Evolutionary conservation across 2,797 vertebrate species (phyloP).

Genomic region (Sebastiscus albofasciatus): DNA sequence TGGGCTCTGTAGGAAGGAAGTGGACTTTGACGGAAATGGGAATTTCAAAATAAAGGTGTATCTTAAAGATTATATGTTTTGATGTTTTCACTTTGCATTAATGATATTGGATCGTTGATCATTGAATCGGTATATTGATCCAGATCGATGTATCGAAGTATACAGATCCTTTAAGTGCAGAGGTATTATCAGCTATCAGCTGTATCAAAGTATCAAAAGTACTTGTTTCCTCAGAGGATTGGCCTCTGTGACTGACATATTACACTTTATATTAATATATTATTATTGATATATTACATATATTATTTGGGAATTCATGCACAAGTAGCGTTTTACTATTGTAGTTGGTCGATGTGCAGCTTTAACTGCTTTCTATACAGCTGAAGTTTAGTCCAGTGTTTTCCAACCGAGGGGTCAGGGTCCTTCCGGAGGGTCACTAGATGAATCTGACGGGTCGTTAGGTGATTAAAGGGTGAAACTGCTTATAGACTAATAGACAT

Average conservation of each 20-base stretch:
- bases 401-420: background rate
- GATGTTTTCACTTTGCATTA: no score
- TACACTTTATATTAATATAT: background rate
- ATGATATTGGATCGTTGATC: no score
- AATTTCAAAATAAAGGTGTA: rapidly evolving
- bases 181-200: background rate
- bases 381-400: background rate
- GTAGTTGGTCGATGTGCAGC: background rate
- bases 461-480: background rate
- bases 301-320: background rate
- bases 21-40: no score
- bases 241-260: background rate
- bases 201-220: background rate
- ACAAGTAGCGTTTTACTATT: background rate
- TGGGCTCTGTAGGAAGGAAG: no score
- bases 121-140: no score
- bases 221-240: no score
- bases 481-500: background rate
- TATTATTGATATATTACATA: background rate
- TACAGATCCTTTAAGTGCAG: no score
- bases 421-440: background rate
- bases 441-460: background rate
- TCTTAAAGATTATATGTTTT: no score
- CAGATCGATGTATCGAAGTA: no score
- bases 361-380: background rate